Conservation (phyloP, 1,140 invertebrate genomes). For the Argopecten irradians region DNA sequence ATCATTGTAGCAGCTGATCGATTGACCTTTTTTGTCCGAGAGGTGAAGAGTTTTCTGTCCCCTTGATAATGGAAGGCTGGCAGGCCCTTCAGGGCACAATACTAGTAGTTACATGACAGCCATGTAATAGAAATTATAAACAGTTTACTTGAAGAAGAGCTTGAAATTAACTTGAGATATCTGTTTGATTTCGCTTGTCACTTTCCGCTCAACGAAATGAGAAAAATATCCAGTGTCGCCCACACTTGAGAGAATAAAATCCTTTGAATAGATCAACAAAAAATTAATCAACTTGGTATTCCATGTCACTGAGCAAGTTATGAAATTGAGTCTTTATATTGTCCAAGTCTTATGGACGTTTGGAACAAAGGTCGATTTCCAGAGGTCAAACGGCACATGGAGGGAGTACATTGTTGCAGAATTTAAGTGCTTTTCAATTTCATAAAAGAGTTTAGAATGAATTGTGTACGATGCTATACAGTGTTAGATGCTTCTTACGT, state of each 20-base stretch:
- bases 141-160: neutral
- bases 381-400: neutral
- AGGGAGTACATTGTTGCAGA: constrained; percentile 16
- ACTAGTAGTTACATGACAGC: neutral
- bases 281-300: neutral
- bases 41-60: neutral
- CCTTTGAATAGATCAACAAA: neutral
- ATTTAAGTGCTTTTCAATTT: constrained; percentile 19
- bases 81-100: neutral
- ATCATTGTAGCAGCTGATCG: neutral
- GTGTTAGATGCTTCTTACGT: neutral
- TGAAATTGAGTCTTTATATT: constrained; percentile 23
- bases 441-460: neutral
- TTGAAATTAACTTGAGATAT: constrained; percentile 17
- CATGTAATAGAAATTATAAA: constrained; percentile 19
- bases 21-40: neutral
- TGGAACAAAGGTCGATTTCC: constrained; percentile 9
- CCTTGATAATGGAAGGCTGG: constrained; percentile 8
- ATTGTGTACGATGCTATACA: neutral
- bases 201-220: neutral
- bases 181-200: neutral
- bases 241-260: neutral
- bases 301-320: constrained; percentile 20
- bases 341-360: constrained; percentile 8
- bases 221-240: neutral